Base-by-base conservation (phyloP, 1,140 invertebrate species). In the Odontomachus brunneus region DNA sequence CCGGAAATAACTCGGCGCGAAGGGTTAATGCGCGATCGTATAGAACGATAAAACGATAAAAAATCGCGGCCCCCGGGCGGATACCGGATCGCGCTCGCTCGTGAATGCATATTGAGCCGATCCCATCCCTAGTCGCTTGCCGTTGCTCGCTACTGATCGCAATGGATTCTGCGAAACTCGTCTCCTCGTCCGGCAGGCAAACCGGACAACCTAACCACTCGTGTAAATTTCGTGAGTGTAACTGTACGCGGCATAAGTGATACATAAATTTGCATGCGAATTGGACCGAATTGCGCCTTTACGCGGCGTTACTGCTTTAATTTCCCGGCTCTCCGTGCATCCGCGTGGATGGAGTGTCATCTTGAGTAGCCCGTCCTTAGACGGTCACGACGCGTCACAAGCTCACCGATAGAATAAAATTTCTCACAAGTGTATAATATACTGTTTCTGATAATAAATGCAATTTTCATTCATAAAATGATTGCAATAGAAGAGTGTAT, bases 231-330 rank as follows among this genome's bases (percentile, higher is more conserved):
- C 14, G 15, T 48, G 24, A 22, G 22, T 22, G 26, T 76, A 76
- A 76, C 62, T 76, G 74, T 53, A 66, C 55, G 55, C 22, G n/a
- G 38, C 38, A 69, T 60, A 62, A 81, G 55, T 72, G 55, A 81
- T 71, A 81, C 55, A 72, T 81, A 81, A 60, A 81, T 81, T 72
- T 60, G 66, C 66, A 81, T 72, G 17, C n/a, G 19, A 78, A 78
- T 55, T 78, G 38, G 14, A 17, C 19, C 38, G 38, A 75, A 60
- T 44, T 49, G 38, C 1, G 29, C 29, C 55, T 67, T 67, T 65
- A 69, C 29, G 55, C n/a, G 53, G 11, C 29, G 38, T 75, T 33
- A 12, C n/a, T 29, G 29, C 48, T 78, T 78, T 67, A 24, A 78
- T 78, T 78, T 55, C 15, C 48, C 29, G n/a, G 49, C 9, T 5